phyloP scores from a whole-genome alignment of 2,113 vertebrate genomes.

The Dasyornis broadbenti region DNA sequence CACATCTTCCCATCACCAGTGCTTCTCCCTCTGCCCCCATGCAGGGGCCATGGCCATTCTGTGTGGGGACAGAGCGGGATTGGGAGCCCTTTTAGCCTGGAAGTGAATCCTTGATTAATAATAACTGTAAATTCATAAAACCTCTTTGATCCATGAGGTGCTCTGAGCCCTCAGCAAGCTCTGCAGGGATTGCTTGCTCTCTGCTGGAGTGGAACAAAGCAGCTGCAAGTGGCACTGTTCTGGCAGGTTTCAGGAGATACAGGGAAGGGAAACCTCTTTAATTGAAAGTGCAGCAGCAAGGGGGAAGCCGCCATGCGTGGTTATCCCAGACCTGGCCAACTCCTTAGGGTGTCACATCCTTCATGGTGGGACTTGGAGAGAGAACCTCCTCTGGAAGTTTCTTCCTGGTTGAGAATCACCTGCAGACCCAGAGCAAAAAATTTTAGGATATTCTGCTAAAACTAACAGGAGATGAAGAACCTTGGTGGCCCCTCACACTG shows the following conservation, averaged over 20 bases:
- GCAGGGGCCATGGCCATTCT: neutral
- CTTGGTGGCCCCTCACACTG: neutral
- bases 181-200: neutral
- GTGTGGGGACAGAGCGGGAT: accelerated
- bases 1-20: neutral
- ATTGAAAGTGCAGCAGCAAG: neutral
- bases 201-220: neutral
- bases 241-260: neutral
- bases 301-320: neutral
- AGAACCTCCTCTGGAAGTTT: neutral
- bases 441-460: neutral
- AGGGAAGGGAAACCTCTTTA: neutral
- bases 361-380: accelerated
- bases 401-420: neutral
- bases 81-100: neutral
- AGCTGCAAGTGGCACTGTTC: neutral
- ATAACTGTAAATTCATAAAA: neutral
- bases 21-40: accelerated
- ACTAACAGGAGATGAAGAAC: neutral
- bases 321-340: neutral
- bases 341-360: neutral
- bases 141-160: neutral
- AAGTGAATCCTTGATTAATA: neutral
- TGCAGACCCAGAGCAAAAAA: neutral
- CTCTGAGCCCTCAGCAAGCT: neutral